phyloP scores from a whole-genome alignment of 2,113 vertebrate species.

The Oncorhynchus mykiss region DNA sequence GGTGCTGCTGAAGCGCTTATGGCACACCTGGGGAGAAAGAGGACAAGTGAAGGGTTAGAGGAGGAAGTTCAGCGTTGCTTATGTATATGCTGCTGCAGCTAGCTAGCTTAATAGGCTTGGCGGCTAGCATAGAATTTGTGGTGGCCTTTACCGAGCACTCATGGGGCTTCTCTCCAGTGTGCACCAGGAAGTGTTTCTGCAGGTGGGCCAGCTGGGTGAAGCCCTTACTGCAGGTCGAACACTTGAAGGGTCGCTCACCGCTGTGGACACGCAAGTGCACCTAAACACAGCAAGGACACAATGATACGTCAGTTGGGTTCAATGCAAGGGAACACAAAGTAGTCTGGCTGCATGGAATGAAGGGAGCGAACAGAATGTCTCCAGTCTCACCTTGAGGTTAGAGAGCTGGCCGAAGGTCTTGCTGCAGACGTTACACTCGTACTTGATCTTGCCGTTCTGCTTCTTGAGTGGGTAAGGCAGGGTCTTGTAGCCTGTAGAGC shows the following conservation, averaged over 20 bases:
- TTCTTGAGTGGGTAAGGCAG: constrained; percentile 97
- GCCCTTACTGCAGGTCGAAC: constrained; percentile 97
- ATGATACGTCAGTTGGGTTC: not conserved
- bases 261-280: constrained; percentile 98
- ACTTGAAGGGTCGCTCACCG: constrained; percentile 96
- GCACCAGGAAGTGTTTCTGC: constrained; percentile 99
- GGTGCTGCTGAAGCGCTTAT: constrained; percentile 98
- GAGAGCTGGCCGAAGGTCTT: constrained; percentile 99
- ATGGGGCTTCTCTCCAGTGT: constrained; percentile 97
- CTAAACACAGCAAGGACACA: constrained; percentile 57
- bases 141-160: constrained; percentile 91
- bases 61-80: constrained; percentile 14
- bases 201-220: constrained; percentile 98
- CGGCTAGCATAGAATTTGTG: not conserved
- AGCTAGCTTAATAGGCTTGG: not conserved
- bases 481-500: constrained; percentile 91
- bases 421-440: constrained; percentile 97
- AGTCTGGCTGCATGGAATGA: not conserved
- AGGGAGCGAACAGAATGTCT: no score
- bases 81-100: not conserved
- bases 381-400: constrained; percentile 89
- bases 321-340: not conserved
- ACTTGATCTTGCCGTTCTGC: constrained; percentile 98
- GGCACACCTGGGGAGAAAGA: constrained; percentile 83
- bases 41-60: not conserved